Percentiles rank a stretch among this genome's conserved stretches.
These are phyloP conservation scores for Stenotaenia linearis DNA, from an alignment of 2,888 invertebrate species.

Conservation along the genomic window DNA sequence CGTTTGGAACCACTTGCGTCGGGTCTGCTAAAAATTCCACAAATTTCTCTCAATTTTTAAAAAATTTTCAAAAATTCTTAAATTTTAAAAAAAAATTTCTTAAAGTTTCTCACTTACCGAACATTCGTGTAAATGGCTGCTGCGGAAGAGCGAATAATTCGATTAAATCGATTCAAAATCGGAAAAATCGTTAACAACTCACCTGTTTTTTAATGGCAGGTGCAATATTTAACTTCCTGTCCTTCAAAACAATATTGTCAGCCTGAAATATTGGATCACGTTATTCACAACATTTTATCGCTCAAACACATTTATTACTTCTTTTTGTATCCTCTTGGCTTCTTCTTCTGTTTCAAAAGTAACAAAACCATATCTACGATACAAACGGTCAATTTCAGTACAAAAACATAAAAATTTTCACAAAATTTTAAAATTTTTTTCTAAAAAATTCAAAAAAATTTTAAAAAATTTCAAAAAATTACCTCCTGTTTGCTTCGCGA, in stretches of 20 bases:
- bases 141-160: no score
- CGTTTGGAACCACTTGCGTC: slow-evolving; percentile 45
- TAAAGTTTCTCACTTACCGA: slow-evolving; percentile 32
- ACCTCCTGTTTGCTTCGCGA: neutral
- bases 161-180: no score
- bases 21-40: slow-evolving; percentile 33
- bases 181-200: no score
- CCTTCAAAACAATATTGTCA: slow-evolving; percentile 69
- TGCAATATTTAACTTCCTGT: slow-evolving; percentile 76
- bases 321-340: slow-evolving; percentile 65
- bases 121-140: slow-evolving; percentile 33
- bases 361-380: slow-evolving; percentile 64
- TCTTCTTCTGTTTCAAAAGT: slow-evolving; percentile 84
- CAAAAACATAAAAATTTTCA: neutral
- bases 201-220: slow-evolving; percentile 80
- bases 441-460: neutral
- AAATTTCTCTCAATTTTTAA: neutral
- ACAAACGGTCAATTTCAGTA: neutral
- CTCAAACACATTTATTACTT: slow-evolving; percentile 49
- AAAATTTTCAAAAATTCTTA: no score
- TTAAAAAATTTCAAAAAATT: neutral
- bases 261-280: slow-evolving; percentile 51
- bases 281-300: neutral
- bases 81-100: no score
- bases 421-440: neutral